Percentiles rank a stretch among this genome's conserved stretches.
Evolutionary conservation across 35 echinoderm and acorn worm species (phyloP).

Genomic region (Ophioderma brevispina): DNA sequence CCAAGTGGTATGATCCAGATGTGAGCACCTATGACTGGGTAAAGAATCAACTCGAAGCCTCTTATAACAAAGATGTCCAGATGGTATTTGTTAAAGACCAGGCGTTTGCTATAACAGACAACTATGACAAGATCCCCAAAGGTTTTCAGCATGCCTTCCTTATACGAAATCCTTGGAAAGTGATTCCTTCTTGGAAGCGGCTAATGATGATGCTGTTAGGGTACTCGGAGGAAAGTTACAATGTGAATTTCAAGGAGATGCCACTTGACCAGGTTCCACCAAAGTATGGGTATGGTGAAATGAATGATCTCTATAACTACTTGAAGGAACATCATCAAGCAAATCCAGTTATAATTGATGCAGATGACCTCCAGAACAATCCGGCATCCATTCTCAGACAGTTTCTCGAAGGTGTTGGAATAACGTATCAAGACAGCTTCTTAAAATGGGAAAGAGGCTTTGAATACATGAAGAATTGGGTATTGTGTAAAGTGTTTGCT

Average conservation of each 20-base stretch:
- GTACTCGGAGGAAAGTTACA: too few relatives aligned
- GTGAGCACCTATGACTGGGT: neutral
- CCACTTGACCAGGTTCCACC: too few relatives aligned
- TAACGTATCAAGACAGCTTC: neutral
- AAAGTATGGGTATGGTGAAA: neutral
- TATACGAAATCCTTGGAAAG: constrained; percentile 45
- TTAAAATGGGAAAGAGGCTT: neutral
- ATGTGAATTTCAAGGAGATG: too few relatives aligned
- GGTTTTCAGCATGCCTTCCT: constrained; percentile 39
- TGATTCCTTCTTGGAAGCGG: constrained; percentile 24
- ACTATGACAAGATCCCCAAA: constrained; percentile 26
- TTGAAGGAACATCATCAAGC: neutral
- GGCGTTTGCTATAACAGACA: neutral
- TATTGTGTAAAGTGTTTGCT: too few relatives aligned
- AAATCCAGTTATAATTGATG: neutral
- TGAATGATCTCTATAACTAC: neutral
- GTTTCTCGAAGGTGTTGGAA: neutral
- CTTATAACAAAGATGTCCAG: neutral
- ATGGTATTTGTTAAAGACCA: constrained; percentile 39
- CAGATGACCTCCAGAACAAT: neutral
- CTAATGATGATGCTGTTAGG: too few relatives aligned
- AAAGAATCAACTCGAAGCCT: neutral
- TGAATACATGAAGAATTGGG: too few relatives aligned
- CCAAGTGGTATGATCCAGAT: too few relatives aligned
- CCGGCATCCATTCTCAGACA: neutral